A percentile compares a stretch with the other conserved stretches of the same genome.
Evolutionary conservation across 1,140 invertebrate genomes (phyloP).

Genomic region (Bombus terrestris): DNA sequence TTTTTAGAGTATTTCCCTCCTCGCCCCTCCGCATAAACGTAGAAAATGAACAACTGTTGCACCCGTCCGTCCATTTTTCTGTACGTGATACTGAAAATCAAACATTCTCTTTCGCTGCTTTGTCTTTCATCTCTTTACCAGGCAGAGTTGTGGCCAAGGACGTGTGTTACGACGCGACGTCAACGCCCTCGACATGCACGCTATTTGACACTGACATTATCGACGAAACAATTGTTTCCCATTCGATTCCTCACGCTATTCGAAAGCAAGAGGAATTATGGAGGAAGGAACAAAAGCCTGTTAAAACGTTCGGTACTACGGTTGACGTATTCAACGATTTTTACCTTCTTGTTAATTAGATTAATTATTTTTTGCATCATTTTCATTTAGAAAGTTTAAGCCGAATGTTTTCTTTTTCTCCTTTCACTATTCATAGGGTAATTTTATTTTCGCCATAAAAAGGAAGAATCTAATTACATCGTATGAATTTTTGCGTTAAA

Average conservation of each 20-base stretch:
- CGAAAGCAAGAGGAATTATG: background rate
- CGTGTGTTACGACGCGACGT: conserved; percentile 28
- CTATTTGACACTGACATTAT: conserved; percentile 47
- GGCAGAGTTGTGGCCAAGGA: conserved; percentile 6
- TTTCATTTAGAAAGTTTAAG: too few species aligned
- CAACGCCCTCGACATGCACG: conserved; percentile 18
- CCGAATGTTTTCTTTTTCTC: too few species aligned
- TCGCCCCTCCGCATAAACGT: background rate
- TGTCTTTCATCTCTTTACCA: conserved; percentile 21
- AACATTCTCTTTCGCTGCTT: conserved; percentile 16
- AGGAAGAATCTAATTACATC: too few species aligned
- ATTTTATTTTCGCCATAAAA: too few species aligned
- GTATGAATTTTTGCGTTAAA: background rate
- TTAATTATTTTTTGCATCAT: too few species aligned
- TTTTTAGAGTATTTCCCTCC: background rate
- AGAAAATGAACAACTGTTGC: conserved; percentile 44
- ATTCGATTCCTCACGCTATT: background rate
- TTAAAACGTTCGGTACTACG: background rate
- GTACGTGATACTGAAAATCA: conserved; percentile 6
- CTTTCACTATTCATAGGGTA: too few species aligned
- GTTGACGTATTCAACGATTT: background rate
- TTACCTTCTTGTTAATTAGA: background rate
- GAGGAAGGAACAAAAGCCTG: background rate
- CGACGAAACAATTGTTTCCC: conserved; percentile 36
- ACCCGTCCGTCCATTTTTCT: conserved; percentile 12